These are phyloP conservation scores for Eristalinus sepulchralis DNA, from an alignment of 2,888 invertebrate species.

Conservation along the genomic window DNA sequence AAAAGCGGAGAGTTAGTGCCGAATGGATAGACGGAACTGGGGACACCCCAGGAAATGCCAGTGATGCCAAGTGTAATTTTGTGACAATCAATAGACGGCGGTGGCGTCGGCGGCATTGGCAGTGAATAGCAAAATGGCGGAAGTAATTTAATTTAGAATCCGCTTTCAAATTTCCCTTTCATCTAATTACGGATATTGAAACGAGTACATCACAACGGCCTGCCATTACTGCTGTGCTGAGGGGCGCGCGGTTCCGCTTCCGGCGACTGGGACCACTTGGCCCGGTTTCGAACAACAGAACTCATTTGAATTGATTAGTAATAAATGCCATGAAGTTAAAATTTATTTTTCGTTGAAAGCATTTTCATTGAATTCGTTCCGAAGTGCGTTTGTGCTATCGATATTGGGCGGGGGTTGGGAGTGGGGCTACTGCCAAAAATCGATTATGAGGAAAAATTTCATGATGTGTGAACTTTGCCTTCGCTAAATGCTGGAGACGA, in stretches of 20 bases:
- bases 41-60: neutral
- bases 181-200: conserved; percentile 70
- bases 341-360: conserved; percentile 63
- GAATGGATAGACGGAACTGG: neutral
- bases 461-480: conserved; percentile 65
- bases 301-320: conserved; percentile 70
- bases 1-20: neutral
- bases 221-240: neutral
- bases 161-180: conserved; percentile 63
- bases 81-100: neutral
- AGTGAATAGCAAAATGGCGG: conserved; percentile 46
- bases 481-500: conserved; percentile 35
- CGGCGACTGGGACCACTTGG: neutral
- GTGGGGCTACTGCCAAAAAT: conserved; percentile 38
- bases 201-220: conserved; percentile 32
- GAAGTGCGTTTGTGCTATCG: conserved; percentile 6
- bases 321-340: conserved; percentile 64
- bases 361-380: conserved; percentile 47
- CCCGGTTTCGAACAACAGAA: conserved; percentile 49
- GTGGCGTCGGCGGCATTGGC: neutral
- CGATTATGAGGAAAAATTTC: conserved; percentile 61
- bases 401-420: neutral
- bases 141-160: conserved; percentile 69
- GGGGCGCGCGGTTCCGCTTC: neutral
- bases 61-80: neutral